Percentiles rank a stretch among this genome's conserved stretches.
phyloP scores from a whole-genome alignment of 2,113 vertebrate species.

The Pelobates fuscus region DNA sequence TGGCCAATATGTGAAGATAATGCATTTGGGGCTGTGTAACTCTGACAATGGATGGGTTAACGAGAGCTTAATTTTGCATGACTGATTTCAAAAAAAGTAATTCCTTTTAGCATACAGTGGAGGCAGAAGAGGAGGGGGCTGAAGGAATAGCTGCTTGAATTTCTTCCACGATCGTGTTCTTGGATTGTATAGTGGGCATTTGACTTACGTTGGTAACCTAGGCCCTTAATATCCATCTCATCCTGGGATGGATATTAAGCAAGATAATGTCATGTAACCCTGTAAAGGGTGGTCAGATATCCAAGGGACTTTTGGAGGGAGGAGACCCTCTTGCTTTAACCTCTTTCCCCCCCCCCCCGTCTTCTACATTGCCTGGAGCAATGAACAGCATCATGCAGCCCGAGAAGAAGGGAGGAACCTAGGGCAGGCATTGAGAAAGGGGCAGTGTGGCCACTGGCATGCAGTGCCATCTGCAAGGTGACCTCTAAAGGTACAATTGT shows the following conservation, averaged over 20 bases:
- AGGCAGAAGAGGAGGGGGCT: background rate
- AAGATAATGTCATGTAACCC: background rate
- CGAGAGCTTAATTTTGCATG: constrained; percentile 28
- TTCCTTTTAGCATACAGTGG: constrained; percentile 19
- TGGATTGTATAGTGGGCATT: background rate
- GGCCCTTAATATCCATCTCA: too few species aligned
- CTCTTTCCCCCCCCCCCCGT: constrained; percentile 3
- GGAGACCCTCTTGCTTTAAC: background rate
- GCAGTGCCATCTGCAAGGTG: constrained; percentile 10
- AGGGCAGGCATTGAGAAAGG: background rate
- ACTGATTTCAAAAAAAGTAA: constrained; percentile 24
- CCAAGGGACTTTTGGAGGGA: background rate
- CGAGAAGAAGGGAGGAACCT: constrained; percentile 15
- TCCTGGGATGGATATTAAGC: background rate
- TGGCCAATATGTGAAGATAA: too few species aligned
- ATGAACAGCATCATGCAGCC: constrained; percentile 6
- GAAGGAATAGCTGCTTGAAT: background rate
- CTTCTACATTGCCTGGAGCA: constrained; percentile 16
- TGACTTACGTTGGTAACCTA: too few species aligned
- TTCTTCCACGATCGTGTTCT: background rate
- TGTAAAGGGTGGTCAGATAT: background rate
- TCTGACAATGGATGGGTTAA: constrained; percentile 27
- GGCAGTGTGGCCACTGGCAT: background rate
- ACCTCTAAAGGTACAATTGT: background rate
- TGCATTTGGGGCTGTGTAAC: background rate